Evolutionary conservation across 2,888 invertebrate species (phyloP), one percentile per base, ranked within the genome.

Genomic region (Drosophila tanythrix): DNA sequence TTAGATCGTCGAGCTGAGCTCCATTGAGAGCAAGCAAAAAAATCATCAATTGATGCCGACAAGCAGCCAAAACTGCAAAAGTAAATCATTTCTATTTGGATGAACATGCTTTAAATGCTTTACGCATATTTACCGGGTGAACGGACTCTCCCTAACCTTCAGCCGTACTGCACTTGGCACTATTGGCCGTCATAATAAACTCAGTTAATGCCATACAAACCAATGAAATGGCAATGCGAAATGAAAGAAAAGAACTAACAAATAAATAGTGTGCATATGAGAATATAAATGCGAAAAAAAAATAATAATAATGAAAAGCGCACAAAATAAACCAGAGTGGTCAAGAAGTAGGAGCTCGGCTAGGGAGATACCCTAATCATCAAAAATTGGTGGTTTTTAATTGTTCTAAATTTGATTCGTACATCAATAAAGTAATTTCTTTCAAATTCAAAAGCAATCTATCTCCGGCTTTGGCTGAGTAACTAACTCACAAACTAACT

Each of bases 161-260:
- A 15, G 25, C 25, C 2, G 4, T 18, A 27, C 38, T 78, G 82
- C 74, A 82, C 88, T 82, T 84, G 85, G 75, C 78, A 82, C 85
- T 81, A 82, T 74, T 88, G 80, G 58, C 82, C 80, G 80, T 69
- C 87, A 78, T 74, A 65, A 70, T 64, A 62, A 70, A 74, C n/a
- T 36, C 62, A 63, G 59, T 58, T 53, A 72, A 70, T 79, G 77
- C 60, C 64, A 72, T 62, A 53, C 63, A 70, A 64, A 79, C 62
- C 64, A 70, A 72, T 74, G 60, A 70, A 35, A 35, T 35, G 53
- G 15, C 35, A 67, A 48, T 25, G 48, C 31, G n/a, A 70, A 53
- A 51, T 51, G 7, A 31, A 25, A 52, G 13, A 52, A 38, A 40
- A 27, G 25, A 29, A 46, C 52, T 73, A 27, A 62, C 25, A 67